These are phyloP conservation scores for Apostichopus parvimensis DNA, from an alignment of 35 echinoderm and acorn worm genomes.

Conservation along the genomic window DNA sequence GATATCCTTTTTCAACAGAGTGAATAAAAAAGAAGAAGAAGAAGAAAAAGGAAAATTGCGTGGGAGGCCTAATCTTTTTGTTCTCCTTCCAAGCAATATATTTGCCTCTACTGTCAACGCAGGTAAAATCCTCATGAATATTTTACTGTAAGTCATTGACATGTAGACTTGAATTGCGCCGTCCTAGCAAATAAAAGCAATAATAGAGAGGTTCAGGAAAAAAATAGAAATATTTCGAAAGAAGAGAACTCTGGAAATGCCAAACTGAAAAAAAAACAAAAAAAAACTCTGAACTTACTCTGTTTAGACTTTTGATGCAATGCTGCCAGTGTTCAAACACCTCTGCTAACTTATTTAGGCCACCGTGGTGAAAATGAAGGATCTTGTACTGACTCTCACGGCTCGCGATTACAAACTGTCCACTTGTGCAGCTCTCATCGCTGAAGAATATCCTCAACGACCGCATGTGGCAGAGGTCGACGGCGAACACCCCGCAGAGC, in stretches of 20 bases:
- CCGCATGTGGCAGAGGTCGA: constrained; percentile 92
- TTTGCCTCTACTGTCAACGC: not conserved
- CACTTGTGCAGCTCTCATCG: constrained; percentile 69
- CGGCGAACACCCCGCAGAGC: constrained; percentile 96
- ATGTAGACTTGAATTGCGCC: too few relatives aligned
- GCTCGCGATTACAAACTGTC: constrained; percentile 97
- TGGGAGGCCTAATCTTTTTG: not conserved
- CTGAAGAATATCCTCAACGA: constrained; percentile 92
- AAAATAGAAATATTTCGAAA: too few relatives aligned
- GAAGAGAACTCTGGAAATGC: not conserved
- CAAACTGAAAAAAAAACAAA: not conserved
- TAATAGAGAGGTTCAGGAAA: too few relatives aligned
- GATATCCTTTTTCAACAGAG: too few relatives aligned
- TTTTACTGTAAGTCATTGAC: not conserved
- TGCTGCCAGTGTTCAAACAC: constrained; percentile 95
- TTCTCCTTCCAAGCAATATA: too few relatives aligned
- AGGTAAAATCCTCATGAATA: not conserved
- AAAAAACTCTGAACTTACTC: constrained; percentile 56
- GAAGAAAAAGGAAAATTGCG: not conserved
- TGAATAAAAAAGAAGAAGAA: too few relatives aligned
- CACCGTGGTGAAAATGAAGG: constrained; percentile 95
- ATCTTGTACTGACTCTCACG: constrained; percentile 97
- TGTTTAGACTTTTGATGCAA: constrained; percentile 76
- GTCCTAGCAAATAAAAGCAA: too few relatives aligned
- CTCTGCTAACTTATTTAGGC: constrained; percentile 87